Evolutionary conservation across 2,888 invertebrate species (phyloP).

Genomic region (Yponomeuta evonymella): DNA sequence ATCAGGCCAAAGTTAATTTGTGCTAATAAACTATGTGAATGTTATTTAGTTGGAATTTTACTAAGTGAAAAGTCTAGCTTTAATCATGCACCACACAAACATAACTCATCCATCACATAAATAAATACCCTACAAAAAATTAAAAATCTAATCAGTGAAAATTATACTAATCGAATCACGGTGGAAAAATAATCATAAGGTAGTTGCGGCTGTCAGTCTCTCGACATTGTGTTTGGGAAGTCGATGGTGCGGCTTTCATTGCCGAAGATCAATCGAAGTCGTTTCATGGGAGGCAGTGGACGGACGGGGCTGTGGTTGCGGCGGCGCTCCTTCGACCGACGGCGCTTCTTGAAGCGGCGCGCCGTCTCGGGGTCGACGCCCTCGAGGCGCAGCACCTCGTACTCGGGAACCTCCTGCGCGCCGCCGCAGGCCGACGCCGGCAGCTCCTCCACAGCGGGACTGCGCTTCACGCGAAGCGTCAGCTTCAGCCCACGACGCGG

Average conservation of each 20-base stretch:
- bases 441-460: slow-evolving; percentile 89
- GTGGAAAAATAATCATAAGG: slow-evolving; percentile 67
- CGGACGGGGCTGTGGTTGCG: slow-evolving; percentile 72
- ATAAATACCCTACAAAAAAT: slow-evolving; percentile 62
- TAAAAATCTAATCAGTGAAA: slow-evolving; percentile 68
- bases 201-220: slow-evolving; percentile 71
- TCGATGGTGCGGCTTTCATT: slow-evolving; percentile 93
- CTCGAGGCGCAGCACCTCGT: slow-evolving; percentile 89
- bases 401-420: slow-evolving; percentile 80
- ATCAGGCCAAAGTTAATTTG: not conserved
- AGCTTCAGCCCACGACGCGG: slow-evolving; percentile 82
- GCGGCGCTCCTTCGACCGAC: slow-evolving; percentile 65
- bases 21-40: not conserved
- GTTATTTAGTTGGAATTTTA: not conserved
- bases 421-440: slow-evolving; percentile 82
- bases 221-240: slow-evolving; percentile 84
- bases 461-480: slow-evolving; percentile 90
- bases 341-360: slow-evolving; percentile 74
- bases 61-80: slow-evolving; percentile 9
- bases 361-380: slow-evolving; percentile 79
- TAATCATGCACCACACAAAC: slow-evolving; percentile 9
- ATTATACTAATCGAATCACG: slow-evolving; percentile 72
- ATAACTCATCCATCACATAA: slow-evolving; percentile 48
- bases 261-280: slow-evolving; percentile 90
- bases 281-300: slow-evolving; percentile 85